Base-by-base conservation (phyloP, 2,113 vertebrate genomes). In the Pelecanus crispus region DNA sequence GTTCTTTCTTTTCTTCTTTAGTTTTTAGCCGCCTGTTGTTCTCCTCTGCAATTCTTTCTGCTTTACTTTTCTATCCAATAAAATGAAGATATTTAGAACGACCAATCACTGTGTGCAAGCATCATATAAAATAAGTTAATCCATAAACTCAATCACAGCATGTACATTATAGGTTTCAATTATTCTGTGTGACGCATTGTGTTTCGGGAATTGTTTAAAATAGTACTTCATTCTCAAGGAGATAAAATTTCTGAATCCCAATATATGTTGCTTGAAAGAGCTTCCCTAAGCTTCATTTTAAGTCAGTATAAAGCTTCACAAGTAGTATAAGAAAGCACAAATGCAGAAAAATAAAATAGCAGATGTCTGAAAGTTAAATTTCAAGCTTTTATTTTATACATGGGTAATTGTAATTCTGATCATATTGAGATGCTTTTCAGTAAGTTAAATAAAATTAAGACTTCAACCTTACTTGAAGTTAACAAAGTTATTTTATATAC, bases 1-100 rank as follows among this genome's bases (percentile, higher is more conserved):
- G 85, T 83, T 98, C 97, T 89, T 97, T 98, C n/a, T 91, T 72
- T 78, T 98, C 97, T 90, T 97, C 94, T 81, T 97, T 97, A 55
- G 47, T 72, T 58, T 89, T 22, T 28, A 97, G 91, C 52, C 93
- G 96, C 62, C 92, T 97, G 52, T n/a, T 90, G 86, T 98, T 98
- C 81, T 98, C 97, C 85, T 97, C 95, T 32, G 38, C 11, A 94
- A 98, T 98, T 78, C 71, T 66, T 84, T 98, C 96, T 2, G 94
- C 97, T 86, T 98, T 98, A 71, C 83, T 97, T 81, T 97, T 95
- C 97, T 98, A 85, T 25, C 17, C 68, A 70, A 81, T 45, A 89
- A 78, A 91, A 85, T 12, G 7, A 92, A 92, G 38, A n/a, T 52
- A 92, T 47, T 88, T 20, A 63, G 14, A 74, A 80, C 15, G 52